phyloP scores from a whole-genome alignment of 2,113 vertebrate genomes.

The Propithecus coquereli region DNA sequence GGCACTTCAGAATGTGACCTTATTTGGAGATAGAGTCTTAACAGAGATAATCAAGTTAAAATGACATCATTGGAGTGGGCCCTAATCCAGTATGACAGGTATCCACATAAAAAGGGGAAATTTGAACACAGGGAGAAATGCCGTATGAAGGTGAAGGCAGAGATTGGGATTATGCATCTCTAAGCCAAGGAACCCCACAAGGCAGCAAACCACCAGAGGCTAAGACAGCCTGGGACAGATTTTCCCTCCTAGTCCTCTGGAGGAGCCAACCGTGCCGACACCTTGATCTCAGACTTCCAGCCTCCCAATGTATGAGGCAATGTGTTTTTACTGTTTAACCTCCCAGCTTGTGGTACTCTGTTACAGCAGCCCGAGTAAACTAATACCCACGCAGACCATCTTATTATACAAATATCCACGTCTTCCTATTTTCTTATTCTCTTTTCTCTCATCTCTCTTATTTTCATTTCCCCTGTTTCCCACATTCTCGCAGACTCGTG shows the following conservation, averaged over 20 bases:
- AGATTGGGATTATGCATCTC: neutral
- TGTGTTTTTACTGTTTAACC: too few species aligned
- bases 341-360: neutral
- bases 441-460: neutral
- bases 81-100: neutral
- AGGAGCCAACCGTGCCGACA: too few species aligned
- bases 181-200: neutral
- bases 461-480: neutral
- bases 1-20: neutral
- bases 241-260: neutral
- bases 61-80: too few species aligned
- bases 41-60: neutral
- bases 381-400: accelerated
- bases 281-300: too few species aligned
- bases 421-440: neutral
- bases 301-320: too few species aligned
- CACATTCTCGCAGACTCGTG: neutral
- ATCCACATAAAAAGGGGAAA: neutral
- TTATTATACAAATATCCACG: too few species aligned
- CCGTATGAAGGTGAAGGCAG: neutral
- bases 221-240: neutral
- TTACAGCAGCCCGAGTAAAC: neutral
- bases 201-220: neutral
- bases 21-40: neutral
- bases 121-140: neutral